A percentile compares a stretch with the other conserved stretches of the same genome.
Conservation (phyloP, 2,113 vertebrate species). For the Dasyornis broadbenti region DNA sequence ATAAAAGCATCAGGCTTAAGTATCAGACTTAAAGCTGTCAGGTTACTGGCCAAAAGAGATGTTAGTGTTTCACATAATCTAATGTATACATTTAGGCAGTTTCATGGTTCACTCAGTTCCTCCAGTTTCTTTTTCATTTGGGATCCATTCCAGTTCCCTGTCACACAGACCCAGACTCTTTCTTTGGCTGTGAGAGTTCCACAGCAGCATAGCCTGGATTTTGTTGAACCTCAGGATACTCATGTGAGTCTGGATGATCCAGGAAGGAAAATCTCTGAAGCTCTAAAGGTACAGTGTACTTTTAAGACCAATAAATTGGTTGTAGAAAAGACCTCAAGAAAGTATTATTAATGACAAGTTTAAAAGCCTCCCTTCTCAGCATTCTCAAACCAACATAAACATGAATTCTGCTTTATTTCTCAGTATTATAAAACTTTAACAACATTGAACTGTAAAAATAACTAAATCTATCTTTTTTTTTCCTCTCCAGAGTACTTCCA, state of each 20-base stretch:
- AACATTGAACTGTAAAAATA: neutral
- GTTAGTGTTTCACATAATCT: constrained; percentile 19
- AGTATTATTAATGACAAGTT: neutral
- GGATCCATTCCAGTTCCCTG: neutral
- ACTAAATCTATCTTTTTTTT: neutral
- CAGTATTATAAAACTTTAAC: neutral
- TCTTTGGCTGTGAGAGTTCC: neutral
- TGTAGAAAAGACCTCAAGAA: neutral
- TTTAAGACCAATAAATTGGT: neutral
- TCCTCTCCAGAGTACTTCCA: neutral
- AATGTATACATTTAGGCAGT: constrained; percentile 31
- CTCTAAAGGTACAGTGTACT: neutral
- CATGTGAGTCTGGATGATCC: neutral
- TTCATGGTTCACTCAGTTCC: neutral
- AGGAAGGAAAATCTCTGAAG: neutral
- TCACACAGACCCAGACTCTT: neutral
- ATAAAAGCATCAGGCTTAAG: constrained; percentile 37
- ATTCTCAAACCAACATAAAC: neutral
- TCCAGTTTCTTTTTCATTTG: constrained; percentile 7
- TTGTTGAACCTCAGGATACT: neutral
- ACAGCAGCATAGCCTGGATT: neutral
- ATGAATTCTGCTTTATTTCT: neutral
- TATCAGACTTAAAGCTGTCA: constrained; percentile 44
- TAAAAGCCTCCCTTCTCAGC: neutral
- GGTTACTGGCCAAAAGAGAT: constrained; percentile 31